Conservation (phyloP, 2,797 vertebrate species). For the Crypturellus tataupa region DNA sequence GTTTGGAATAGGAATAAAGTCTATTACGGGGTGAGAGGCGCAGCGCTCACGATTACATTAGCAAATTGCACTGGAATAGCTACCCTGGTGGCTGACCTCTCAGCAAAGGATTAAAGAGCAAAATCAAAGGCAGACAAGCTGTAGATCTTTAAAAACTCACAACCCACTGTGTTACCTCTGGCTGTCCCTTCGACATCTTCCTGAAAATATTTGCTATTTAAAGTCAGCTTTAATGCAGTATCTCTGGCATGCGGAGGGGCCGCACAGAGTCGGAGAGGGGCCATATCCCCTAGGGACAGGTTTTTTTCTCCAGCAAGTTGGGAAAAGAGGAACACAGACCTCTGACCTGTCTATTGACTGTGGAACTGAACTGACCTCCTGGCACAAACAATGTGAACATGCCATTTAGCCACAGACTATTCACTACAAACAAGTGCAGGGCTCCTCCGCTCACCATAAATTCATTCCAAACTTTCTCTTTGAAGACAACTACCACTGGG, state of each 20-base stretch:
- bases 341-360: slow-evolving; percentile 21
- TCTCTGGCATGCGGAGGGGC: neutral
- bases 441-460: neutral
- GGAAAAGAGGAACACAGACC: slow-evolving; percentile 3
- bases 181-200: neutral
- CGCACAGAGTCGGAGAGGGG: neutral
- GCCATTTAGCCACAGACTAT: neutral
- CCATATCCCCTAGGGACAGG: neutral
- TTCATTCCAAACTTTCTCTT: neutral
- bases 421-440: neutral
- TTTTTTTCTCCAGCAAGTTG: neutral
- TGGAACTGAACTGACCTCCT: slow-evolving; percentile 5
- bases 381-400: neutral
- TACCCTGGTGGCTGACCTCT: slow-evolving; percentile 13
- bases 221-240: neutral
- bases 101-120: neutral
- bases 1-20: neutral
- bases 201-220: slow-evolving; percentile 46
- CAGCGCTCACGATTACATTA: neutral
- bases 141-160: neutral
- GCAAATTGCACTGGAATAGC: neutral
- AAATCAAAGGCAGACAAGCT: slow-evolving; percentile 40
- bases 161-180: neutral
- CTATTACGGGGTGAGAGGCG: neutral
- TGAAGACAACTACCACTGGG: neutral